These are phyloP conservation scores for Tringa solitaria DNA, from an alignment of 2,113 vertebrate species.

Conservation along the genomic window DNA sequence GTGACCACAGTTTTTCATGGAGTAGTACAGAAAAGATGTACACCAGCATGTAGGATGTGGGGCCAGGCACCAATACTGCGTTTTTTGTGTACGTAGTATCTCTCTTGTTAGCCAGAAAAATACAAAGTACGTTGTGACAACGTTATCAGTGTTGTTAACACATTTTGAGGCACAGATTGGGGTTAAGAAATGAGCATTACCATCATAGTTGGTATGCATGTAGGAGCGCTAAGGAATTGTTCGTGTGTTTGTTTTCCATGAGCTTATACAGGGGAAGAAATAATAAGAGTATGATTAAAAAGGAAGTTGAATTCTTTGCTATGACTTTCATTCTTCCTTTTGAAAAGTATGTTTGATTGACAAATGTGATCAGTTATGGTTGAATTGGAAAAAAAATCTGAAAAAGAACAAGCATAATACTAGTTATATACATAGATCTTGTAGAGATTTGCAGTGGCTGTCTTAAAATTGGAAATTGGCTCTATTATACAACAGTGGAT, in stretches of 20 bases:
- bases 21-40: neutral
- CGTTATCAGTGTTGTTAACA: neutral
- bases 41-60: neutral
- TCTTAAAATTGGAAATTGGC: conserved; percentile 55
- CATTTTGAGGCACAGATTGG: neutral
- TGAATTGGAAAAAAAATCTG: conserved; percentile 27
- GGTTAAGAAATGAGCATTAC: neutral
- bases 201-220: neutral
- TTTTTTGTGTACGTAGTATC: neutral
- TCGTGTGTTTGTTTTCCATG: neutral
- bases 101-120: neutral
- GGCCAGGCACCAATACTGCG: neutral
- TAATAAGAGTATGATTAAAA: neutral
- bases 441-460: conserved; percentile 43
- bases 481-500: conserved; percentile 22
- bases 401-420: conserved; percentile 23
- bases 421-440: conserved; percentile 33
- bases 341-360: conserved; percentile 36
- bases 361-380: conserved; percentile 35
- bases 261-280: neutral
- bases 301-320: neutral
- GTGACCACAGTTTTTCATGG: neutral
- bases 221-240: neutral
- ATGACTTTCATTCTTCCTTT: conserved; percentile 61
- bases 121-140: neutral